Conservation (phyloP, 2,888 invertebrate species). For the Calameuta pallipes region DNA sequence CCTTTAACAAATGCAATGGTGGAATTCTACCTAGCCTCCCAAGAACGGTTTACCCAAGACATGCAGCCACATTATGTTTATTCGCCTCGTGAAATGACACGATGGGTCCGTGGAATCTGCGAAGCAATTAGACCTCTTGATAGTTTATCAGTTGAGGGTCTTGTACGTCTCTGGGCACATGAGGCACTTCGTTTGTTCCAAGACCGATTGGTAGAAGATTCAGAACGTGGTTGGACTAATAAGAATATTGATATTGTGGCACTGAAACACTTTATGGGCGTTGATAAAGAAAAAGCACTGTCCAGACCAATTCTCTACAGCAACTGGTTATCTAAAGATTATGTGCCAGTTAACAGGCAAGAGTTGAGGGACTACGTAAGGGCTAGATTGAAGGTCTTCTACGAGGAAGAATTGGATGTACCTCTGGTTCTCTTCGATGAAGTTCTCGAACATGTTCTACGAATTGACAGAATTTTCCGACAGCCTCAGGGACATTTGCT, state of each 20-base stretch:
- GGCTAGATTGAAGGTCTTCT: constrained; percentile 97
- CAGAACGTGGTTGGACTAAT: constrained; percentile 97
- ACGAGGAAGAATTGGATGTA: constrained; percentile 99
- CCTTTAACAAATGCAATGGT: constrained; percentile 99
- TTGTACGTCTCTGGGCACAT: constrained; percentile 99
- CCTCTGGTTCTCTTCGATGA: constrained; percentile 98
- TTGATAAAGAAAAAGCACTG: constrained; percentile 87
- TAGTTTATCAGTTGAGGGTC: constrained; percentile 89
- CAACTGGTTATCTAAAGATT: constrained; percentile 99
- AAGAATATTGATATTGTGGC: constrained; percentile 95
- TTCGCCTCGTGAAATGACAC: constrained; percentile 98
- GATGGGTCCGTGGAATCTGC: constrained; percentile 99
- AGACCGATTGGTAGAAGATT: constrained; percentile 92
- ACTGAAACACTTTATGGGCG: constrained; percentile 93
- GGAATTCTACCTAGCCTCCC: constrained; percentile 95
- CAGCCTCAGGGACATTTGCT: constrained; percentile 98
- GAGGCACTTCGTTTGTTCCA: constrained; percentile 98
- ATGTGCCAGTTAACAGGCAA: constrained; percentile 95
- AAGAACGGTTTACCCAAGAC: constrained; percentile 98
- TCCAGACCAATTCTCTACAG: constrained; percentile 95
- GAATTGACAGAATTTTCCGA: constrained; percentile 99
- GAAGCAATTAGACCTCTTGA: constrained; percentile 98
- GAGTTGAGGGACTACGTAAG: constrained; percentile 96
- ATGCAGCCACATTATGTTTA: constrained; percentile 99
- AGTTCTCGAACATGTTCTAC: constrained; percentile 97